Evolutionary conservation across 2,888 invertebrate genomes (phyloP).

Genomic region (Eucera pruinosa): DNA sequence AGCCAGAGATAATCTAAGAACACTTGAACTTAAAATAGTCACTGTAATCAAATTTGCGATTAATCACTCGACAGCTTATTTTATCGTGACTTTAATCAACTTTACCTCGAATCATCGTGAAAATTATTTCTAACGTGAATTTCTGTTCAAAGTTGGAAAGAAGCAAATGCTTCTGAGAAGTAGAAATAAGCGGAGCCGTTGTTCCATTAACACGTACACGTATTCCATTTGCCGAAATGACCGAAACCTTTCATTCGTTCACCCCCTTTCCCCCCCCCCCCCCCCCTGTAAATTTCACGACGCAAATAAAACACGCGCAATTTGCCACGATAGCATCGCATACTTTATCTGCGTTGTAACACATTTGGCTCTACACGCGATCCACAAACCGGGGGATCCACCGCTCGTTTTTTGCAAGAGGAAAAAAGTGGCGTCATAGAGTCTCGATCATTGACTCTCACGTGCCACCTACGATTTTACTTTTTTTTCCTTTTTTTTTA

Average conservation of each 20-base stretch:
- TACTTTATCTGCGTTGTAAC: conserved; percentile 10
- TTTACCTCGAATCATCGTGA: background rate
- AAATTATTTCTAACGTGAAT: background rate
- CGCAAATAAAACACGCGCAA: conserved; percentile 3
- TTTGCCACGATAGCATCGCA: background rate
- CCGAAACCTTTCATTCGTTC: background rate
- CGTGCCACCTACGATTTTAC: no score
- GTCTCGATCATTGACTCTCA: background rate
- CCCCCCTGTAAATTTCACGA: background rate
- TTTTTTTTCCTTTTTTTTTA: no score
- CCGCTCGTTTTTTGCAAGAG: conserved; percentile 37
- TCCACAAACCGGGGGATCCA: conserved; percentile 51
- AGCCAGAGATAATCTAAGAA: background rate
- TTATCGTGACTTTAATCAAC: background rate
- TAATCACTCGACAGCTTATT: background rate
- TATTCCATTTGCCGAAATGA: background rate
- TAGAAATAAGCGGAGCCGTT: no score
- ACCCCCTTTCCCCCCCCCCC: background rate
- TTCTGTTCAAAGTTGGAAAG: background rate
- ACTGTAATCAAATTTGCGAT: background rate
- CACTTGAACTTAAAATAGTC: background rate
- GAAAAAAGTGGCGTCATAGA: conserved; percentile 31
- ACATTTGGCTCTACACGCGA: conserved; percentile 25
- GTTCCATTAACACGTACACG: background rate
- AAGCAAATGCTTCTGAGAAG: background rate